phyloP scores from a whole-genome alignment of 2,888 invertebrate species.

The Leistus spinibarbis region DNA sequence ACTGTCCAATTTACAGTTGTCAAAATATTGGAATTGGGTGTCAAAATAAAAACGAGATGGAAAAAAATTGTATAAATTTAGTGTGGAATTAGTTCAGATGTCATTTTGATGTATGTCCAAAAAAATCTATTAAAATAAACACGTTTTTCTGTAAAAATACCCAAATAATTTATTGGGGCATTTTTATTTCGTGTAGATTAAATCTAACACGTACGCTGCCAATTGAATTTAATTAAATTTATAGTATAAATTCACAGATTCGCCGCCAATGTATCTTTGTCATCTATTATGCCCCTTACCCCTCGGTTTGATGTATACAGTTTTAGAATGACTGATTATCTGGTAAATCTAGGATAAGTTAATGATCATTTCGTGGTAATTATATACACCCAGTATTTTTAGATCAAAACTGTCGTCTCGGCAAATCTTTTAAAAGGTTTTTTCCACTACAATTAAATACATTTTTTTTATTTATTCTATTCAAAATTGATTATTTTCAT shows the following conservation, averaged over 20 bases:
- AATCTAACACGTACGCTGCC: too few relatives aligned
- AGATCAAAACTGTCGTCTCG: slow-evolving; percentile 28
- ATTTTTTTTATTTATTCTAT: not conserved
- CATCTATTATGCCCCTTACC: not conserved
- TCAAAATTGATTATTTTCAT: not conserved
- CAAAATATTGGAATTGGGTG: not conserved
- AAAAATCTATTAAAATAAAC: not conserved
- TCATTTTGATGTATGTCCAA: not conserved
- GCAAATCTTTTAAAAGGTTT: not conserved
- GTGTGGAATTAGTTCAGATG: not conserved
- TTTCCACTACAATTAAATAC: not conserved
- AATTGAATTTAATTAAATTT: too few relatives aligned
- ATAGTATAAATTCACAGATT: too few relatives aligned
- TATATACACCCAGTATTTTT: slow-evolving; percentile 27
- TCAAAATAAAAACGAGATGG: not conserved
- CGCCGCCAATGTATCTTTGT: not conserved
- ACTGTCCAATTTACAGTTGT: not conserved
- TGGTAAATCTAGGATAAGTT: slow-evolving; percentile 35
- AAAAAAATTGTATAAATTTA: not conserved
- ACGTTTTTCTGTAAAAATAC: not conserved
- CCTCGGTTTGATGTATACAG: slow-evolving; percentile 28
- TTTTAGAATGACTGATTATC: slow-evolving; percentile 40
- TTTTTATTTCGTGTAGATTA: not conserved
- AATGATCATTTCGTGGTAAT: slow-evolving; percentile 38
- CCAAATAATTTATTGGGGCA: not conserved